Evolutionary conservation across 2,888 invertebrate genomes (phyloP).

Genomic region (Leuctra nigra): DNA sequence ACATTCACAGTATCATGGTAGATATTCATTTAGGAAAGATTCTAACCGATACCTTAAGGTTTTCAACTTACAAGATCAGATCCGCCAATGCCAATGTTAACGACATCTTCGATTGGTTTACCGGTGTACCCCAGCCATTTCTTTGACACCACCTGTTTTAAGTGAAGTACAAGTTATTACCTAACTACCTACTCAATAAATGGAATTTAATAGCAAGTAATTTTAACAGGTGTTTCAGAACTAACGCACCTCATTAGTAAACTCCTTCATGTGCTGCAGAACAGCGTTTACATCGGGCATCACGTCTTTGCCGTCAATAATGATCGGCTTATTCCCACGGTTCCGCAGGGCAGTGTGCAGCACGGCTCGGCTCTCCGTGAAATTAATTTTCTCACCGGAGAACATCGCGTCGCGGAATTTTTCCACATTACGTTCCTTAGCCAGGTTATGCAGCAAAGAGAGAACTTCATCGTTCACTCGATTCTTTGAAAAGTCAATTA

Average conservation of each 20-base stretch:
- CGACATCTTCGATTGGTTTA: constrained; percentile 90
- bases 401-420: constrained; percentile 89
- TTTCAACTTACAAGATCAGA: constrained; percentile 69
- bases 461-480: constrained; percentile 73
- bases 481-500: constrained; percentile 97
- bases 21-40: too few species aligned
- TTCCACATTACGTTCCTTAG: constrained; percentile 69
- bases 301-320: constrained; percentile 82
- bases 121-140: constrained; percentile 74
- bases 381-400: constrained; percentile 90
- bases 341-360: constrained; percentile 92
- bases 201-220: not conserved
- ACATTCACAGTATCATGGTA: too few species aligned
- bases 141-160: constrained; percentile 43
- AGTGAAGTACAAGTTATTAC: not conserved
- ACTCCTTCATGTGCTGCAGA: constrained; percentile 89
- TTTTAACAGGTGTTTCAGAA: not conserved
- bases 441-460: constrained; percentile 67
- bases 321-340: constrained; percentile 66
- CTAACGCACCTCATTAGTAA: constrained; percentile 61
- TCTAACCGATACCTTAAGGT: not conserved
- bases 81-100: constrained; percentile 99
- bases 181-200: not conserved
- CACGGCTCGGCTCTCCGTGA: constrained; percentile 94
- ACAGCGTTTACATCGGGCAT: constrained; percentile 90